phyloP scores from a whole-genome alignment of 2,888 invertebrate species.

The Monopis laevigella region DNA sequence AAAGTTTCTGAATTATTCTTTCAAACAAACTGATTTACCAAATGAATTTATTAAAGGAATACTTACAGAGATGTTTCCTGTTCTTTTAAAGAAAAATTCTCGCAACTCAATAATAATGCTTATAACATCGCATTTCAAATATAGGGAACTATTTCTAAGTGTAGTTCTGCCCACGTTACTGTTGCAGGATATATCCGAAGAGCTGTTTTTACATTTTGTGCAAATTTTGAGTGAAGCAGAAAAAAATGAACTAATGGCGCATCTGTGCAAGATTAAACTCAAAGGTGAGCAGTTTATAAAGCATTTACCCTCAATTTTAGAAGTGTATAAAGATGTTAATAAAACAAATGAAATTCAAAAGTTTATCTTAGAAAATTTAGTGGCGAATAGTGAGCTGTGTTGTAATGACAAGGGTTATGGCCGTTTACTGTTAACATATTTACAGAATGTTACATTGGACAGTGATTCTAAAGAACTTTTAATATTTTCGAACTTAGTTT shows the following conservation, averaged over 20 bases:
- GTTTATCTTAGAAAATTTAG: slow-evolving; percentile 27
- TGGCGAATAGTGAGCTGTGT: slow-evolving; percentile 24
- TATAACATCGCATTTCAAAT: background rate
- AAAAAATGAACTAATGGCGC: background rate
- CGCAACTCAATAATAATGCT: background rate
- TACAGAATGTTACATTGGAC: slow-evolving; percentile 25
- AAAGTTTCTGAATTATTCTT: background rate
- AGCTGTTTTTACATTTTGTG: slow-evolving; percentile 3
- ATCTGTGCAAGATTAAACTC: background rate
- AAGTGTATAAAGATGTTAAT: slow-evolving; percentile 31
- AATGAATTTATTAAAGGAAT: background rate
- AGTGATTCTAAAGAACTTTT: slow-evolving; percentile 14
- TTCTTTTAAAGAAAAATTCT: background rate
- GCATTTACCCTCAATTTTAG: background rate
- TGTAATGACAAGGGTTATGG: slow-evolving; percentile 35
- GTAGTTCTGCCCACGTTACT: background rate
- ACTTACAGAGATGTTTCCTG: background rate
- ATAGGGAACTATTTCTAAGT: background rate
- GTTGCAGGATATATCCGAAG: background rate
- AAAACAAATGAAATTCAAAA: slow-evolving; percentile 30
- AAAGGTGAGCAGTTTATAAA: background rate
- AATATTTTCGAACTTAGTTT: no score
- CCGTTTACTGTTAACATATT: slow-evolving; percentile 29
- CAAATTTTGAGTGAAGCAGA: background rate
- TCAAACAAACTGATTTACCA: background rate